A percentile compares a stretch with the other conserved stretches of the same genome.
Conservation (phyloP, 1,140 invertebrate genomes). For the Atta colombica region DNA sequence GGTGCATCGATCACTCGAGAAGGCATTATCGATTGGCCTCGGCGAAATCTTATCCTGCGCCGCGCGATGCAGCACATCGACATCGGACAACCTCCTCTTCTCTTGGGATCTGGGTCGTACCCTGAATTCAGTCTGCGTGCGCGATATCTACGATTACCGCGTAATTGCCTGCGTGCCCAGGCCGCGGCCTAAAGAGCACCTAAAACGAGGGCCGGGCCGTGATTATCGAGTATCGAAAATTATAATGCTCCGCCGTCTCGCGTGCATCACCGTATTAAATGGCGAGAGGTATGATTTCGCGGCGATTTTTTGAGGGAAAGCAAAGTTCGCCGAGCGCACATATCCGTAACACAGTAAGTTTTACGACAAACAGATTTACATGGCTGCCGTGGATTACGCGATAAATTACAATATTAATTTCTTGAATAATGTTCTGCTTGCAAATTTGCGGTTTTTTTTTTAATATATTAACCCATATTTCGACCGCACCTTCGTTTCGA, state of each 20-base stretch:
- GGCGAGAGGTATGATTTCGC: constrained; percentile 51
- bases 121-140: constrained; percentile 80
- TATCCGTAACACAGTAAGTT: constrained; percentile 41
- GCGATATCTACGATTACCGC: constrained; percentile 59
- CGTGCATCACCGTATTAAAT: constrained; percentile 65
- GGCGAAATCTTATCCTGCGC: constrained; percentile 69
- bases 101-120: constrained; percentile 82
- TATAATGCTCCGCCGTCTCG: constrained; percentile 54
- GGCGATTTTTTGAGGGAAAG: constrained; percentile 46
- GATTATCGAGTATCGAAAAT: constrained; percentile 75
- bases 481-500: neutral
- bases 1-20: constrained; percentile 76
- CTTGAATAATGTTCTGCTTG: constrained; percentile 28
- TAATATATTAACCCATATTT: constrained; percentile 3
- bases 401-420: constrained; percentile 43
- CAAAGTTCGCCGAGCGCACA: constrained; percentile 1
- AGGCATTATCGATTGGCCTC: constrained; percentile 80
- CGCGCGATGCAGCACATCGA: constrained; percentile 4
- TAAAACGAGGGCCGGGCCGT: constrained; percentile 68
- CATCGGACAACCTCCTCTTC: constrained; percentile 56
- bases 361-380: constrained; percentile 6
- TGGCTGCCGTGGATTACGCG: constrained; percentile 38
- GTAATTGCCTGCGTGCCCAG: constrained; percentile 72
- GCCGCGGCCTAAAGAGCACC: constrained; percentile 48
- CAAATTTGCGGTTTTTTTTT: neutral